Base-by-base conservation (phyloP, 2,113 vertebrate species). In the Loxodonta africana region DNA sequence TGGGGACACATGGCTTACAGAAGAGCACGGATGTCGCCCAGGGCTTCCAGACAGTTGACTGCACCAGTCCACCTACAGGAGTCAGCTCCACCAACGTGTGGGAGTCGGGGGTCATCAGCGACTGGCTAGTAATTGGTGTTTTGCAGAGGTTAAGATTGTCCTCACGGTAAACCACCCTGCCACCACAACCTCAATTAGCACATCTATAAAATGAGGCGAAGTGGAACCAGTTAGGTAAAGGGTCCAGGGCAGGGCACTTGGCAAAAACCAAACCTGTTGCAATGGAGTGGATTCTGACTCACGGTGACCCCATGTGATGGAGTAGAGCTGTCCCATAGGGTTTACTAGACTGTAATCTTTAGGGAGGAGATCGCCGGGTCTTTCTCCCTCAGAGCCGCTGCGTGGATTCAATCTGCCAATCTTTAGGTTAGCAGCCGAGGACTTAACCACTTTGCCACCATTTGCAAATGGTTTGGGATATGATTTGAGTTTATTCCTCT, bases 151-250 rank as follows among this genome's bases (percentile, higher is more conserved):
- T 25, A 78, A 57, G 53, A 51, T 77, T 2, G 8, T 51, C 51
- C 80, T 8, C 44, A 9, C 26, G 44, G 28, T 53, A 23, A 51
- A 84, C 71, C 7, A 30, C 62, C 1, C 37, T 37, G 37, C 0
- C 10, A 15, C 37, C 5, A 1, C 3, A 5, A 5, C 28, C n/a
- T 33, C 71, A 6, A 6, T 14, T 0, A 65, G 4, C 57, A 48
- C 14, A 21, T 41, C 44, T 69, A 11, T 90, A 46, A 90, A 77
- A 76, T 51, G 62, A n/a, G 90, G 76, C 53, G 33, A 20, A 46
- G 46, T 8, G 53, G 67, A 78, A 17, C 8, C 41, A 14, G 9
- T 63, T 8, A 30, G 48, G 46, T 25, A 8, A n/a, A 25, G 28
- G 18, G 53, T 41, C 18, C n/a, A 21, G 67, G 41, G 2, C 8